Base-by-base conservation (phyloP, 2,888 invertebrate species). In the Polyommatus iphigenia region DNA sequence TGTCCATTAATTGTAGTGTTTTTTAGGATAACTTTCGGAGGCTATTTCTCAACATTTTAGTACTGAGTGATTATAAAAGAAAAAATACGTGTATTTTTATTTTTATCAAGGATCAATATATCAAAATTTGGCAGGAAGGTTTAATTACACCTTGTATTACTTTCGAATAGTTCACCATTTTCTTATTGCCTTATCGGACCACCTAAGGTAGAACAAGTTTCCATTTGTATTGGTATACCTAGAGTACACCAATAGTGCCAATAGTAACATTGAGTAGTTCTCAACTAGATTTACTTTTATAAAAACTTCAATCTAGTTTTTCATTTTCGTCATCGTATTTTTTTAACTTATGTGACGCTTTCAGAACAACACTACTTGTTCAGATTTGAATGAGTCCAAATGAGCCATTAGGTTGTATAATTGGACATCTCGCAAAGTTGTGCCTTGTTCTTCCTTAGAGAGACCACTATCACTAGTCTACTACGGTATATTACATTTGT, bases 281-380 rank as follows among this genome's bases (percentile, higher is more conserved):
- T 62, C 29, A 4, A 67, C 67, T 67, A 67, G 67, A 67, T 67
- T 13, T 29, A 67, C 67, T 67, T 67, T 67, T 67, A 67, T n/a
- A 24, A 67, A 67, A 67, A 18, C 29, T 67, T 29, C 29, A 24
- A 62, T 62, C 10, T 62, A 62, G 62, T 3, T 62, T 46, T 3
- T 46, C 3, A 46, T 3, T 46, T 20, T 20, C 3, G 20, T 24
- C 2, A 62, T 24, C 4, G 62, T 20, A 24, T 62, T 13, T 62
- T 13, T 62, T 3, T 10, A 6, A 59, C n/a, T 10, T 41, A 46
- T 10, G 46, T 46, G 46, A 13, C 46, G 3, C 2, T 46, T 13
- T 46, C 46, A 46, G 46, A 46, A 46, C 46, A 3, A 13, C 46
- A 3, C 13, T 46, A 46, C 46, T 46, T 46, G 46, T 46, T 10